A percentile compares a stretch with the other conserved stretches of the same genome.
Conservation (phyloP, 64 coral and sea anemone species). For the Porites australiensis region DNA sequence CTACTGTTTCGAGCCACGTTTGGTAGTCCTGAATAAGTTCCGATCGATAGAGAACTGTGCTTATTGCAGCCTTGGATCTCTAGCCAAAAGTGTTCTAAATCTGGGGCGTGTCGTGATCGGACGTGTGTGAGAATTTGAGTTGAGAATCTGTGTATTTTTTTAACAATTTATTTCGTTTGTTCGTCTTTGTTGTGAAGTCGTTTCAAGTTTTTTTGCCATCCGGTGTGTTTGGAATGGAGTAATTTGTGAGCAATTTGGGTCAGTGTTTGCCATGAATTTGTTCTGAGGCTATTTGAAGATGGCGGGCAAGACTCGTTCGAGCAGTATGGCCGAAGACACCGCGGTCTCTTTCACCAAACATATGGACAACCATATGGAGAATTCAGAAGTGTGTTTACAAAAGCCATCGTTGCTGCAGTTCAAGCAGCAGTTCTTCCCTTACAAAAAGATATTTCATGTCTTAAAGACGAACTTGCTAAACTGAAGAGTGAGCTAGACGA, state of each 20-base stretch:
- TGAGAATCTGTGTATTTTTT: not conserved
- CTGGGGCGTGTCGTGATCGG: too few relatives aligned
- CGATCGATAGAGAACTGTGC: constrained; percentile 32
- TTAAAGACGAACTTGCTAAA: constrained; percentile 9
- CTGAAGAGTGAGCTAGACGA: not conserved
- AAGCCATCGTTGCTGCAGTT: not conserved
- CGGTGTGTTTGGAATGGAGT: not conserved
- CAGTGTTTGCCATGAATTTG: not conserved
- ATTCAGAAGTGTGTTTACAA: constrained; percentile 4
- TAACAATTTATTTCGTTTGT: not conserved
- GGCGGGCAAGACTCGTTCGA: not conserved
- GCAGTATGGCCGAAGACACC: not conserved
- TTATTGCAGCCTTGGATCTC: constrained; percentile 7
- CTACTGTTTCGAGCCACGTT: constrained; percentile 24
- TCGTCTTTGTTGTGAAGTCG: not conserved
- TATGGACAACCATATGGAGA: not conserved
- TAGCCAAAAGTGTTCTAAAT: constrained; percentile 10
- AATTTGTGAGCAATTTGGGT: not conserved
- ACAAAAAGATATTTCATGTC: not conserved
- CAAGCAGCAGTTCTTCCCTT: not conserved
- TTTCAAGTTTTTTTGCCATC: not conserved
- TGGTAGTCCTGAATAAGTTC: not conserved
- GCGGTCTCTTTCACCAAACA: not conserved
- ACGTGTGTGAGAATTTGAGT: too few relatives aligned
- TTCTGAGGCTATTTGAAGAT: not conserved